Conservation (phyloP, 2,888 invertebrate species). For the Drosophila picticornis region DNA sequence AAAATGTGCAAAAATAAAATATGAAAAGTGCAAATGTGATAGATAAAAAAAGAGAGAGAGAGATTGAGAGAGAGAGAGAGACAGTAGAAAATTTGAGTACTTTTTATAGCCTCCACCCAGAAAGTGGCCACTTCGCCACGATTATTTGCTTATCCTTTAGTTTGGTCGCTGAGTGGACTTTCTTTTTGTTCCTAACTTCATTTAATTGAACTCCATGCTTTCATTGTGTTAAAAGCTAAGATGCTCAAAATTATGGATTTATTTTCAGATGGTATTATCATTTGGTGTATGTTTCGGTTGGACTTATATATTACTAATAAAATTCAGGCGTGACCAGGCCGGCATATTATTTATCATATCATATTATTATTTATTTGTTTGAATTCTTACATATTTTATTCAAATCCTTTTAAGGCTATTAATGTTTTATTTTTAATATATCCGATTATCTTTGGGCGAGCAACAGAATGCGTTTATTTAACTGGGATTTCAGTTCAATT, state of each 20-base stretch:
- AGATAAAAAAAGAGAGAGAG: not conserved
- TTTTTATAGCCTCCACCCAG: not conserved
- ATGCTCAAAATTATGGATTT: too few relatives aligned
- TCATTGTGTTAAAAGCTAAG: not conserved
- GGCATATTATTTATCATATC: too few relatives aligned
- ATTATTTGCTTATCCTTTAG: not conserved
- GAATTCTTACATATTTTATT: not conserved
- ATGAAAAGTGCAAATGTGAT: constrained; percentile 51
- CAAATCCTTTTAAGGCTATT: too few relatives aligned
- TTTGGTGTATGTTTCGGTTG: not conserved
- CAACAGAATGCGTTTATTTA: not conserved
- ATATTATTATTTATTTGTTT: not conserved
- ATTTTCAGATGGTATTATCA: not conserved
- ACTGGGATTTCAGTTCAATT: constrained; percentile 28
- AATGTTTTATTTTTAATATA: not conserved
- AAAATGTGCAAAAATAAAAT: constrained; percentile 73
- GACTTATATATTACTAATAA: not conserved
- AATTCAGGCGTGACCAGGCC: not conserved
- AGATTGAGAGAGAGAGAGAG: not conserved
- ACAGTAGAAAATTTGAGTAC: not conserved
- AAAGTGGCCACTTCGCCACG: not conserved
- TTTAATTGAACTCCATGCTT: not conserved
- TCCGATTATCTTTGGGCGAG: not conserved
- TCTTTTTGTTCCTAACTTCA: not conserved
- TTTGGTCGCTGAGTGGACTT: not conserved